phyloP scores from a whole-genome alignment of 2,888 invertebrate genomes.

The Oscheius myriophilus region DNA sequence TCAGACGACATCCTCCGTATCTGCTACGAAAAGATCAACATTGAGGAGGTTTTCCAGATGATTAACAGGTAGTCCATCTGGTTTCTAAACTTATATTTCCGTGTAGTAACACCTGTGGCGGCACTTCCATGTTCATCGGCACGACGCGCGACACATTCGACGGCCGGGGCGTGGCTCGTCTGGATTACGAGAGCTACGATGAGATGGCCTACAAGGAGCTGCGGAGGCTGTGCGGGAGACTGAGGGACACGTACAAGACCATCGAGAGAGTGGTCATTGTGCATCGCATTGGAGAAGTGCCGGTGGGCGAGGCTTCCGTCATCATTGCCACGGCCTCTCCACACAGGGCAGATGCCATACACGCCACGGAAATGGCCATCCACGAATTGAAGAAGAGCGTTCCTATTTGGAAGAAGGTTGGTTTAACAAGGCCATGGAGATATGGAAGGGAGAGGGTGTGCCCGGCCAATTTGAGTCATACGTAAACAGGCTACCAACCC shows the following conservation, averaged over 20 bases:
- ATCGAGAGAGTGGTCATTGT: constrained; percentile 58
- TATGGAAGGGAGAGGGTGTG: too few relatives aligned
- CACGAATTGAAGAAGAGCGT: constrained; percentile 61
- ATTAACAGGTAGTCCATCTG: constrained; percentile 21
- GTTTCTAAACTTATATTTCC: not conserved
- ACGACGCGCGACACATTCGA: constrained; percentile 61
- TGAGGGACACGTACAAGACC: constrained; percentile 42
- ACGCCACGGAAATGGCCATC: constrained; percentile 61
- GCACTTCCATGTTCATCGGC: constrained; percentile 64
- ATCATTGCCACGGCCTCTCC: constrained; percentile 64
- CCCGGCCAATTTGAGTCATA: too few relatives aligned
- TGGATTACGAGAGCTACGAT: constrained; percentile 66
- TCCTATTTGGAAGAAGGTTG: constrained; percentile 68
- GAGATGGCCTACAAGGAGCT: constrained; percentile 66
- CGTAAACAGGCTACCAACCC: too few relatives aligned
- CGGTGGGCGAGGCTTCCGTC: constrained; percentile 63
- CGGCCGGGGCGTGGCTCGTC: constrained; percentile 49
- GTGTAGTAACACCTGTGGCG: constrained; percentile 58
- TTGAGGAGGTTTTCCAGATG: constrained; percentile 33
- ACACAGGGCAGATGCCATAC: constrained; percentile 63
- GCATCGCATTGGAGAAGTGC: constrained; percentile 57
- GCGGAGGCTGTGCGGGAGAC: constrained; percentile 42
- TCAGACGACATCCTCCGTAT: constrained; percentile 54
- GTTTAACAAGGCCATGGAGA: not conserved
- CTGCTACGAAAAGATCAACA: constrained; percentile 40